These are phyloP conservation scores for Quadroppia sp. DNA, from an alignment of 2,888 invertebrate species.

Conservation along the genomic window DNA sequence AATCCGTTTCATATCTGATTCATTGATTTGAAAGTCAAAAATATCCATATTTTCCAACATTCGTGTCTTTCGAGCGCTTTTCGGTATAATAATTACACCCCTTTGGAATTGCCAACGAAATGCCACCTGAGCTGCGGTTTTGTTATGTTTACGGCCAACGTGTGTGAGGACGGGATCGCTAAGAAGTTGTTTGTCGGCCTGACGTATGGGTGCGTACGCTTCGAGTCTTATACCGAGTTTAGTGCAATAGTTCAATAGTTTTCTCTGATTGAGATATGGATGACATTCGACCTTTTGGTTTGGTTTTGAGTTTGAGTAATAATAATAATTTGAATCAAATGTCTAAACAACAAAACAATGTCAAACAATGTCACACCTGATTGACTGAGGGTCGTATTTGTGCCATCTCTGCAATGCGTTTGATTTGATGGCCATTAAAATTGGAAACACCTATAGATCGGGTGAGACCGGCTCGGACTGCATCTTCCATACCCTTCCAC, in stretches of 20 bases:
- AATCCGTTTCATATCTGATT: constrained; percentile 16
- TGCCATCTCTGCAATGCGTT: background rate
- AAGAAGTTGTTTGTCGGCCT: background rate
- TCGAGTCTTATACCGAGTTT: background rate
- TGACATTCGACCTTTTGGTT: too few species aligned
- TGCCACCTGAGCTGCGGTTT: constrained; percentile 30
- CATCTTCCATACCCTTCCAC: constrained; percentile 48
- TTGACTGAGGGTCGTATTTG: background rate
- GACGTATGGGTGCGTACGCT: constrained; percentile 36
- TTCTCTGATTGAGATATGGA: constrained; percentile 28
- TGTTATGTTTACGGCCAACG: constrained; percentile 13
- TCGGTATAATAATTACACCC: constrained; percentile 20
- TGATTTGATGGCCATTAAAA: background rate
- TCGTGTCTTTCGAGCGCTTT: background rate
- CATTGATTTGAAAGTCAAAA: constrained; percentile 31
- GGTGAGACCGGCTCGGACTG: constrained; percentile 49
- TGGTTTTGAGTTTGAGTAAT: too few species aligned
- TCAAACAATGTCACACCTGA: too few species aligned
- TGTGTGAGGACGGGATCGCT: constrained; percentile 1
- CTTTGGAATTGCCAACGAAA: constrained; percentile 35
- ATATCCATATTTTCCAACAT: constrained; percentile 26
- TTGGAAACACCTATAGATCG: constrained; percentile 7
- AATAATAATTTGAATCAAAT: too few species aligned
- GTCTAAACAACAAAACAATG: too few species aligned
- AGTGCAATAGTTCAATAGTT: constrained; percentile 32